phyloP scores from a whole-genome alignment of 2,113 vertebrate genomes.

The Calidris pugnax region DNA sequence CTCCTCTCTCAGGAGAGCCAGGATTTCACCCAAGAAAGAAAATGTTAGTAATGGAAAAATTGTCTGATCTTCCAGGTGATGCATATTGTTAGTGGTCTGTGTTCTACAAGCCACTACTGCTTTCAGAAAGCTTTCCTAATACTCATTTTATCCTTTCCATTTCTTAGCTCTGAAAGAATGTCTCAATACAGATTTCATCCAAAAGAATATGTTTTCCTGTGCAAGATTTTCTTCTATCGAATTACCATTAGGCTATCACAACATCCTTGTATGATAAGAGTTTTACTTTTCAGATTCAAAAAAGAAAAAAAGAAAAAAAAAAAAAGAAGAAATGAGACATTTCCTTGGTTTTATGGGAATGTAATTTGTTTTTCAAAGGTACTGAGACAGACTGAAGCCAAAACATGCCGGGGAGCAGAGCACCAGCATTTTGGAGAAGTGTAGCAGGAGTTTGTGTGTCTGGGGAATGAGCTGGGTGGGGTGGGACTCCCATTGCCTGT shows the following conservation, averaged over 20 bases:
- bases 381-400: background rate
- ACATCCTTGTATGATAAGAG: background rate
- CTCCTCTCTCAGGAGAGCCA: background rate
- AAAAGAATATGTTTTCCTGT: background rate
- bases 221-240: background rate
- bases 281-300: background rate
- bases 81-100: background rate
- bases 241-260: background rate
- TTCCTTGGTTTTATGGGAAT: background rate
- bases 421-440: background rate
- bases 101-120: background rate
- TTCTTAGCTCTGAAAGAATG: background rate
- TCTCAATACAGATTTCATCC: background rate
- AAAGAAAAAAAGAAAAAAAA: background rate
- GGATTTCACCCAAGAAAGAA: background rate
- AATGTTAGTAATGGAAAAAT: background rate
- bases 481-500: accelerated
- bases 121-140: background rate
- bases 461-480: background rate
- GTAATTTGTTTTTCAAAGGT: constrained; percentile 3
- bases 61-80: background rate
- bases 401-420: background rate
- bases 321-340: background rate
- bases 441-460: background rate
- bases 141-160: background rate